Percentiles rank a stretch among this genome's conserved stretches.
Evolutionary conservation across 2,888 invertebrate species (phyloP).

Genomic region (Rosalia funebris): DNA sequence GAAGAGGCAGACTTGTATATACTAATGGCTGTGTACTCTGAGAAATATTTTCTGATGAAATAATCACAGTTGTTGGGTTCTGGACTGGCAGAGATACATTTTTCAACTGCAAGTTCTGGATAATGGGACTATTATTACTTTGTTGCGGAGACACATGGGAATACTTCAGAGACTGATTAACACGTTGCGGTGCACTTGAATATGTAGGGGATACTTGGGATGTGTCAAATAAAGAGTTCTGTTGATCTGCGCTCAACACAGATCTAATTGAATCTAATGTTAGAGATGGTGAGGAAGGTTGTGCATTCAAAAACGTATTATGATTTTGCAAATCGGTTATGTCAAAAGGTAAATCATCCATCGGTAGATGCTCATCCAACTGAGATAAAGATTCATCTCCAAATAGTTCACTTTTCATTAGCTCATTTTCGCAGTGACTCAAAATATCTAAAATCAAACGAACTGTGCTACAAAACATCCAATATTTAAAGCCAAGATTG

Average conservation of each 20-base stretch:
- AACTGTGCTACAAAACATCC: not conserved
- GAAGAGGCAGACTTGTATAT: constrained; percentile 55
- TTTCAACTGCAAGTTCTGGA: constrained; percentile 42
- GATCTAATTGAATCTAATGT: not conserved
- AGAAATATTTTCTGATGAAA: constrained; percentile 49
- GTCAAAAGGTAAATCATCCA: constrained; percentile 65
- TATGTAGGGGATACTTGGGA: constrained; percentile 53
- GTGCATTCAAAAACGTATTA: constrained; percentile 49
- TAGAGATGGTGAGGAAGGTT: constrained; percentile 43
- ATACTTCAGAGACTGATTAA: constrained; percentile 42
- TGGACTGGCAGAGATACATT: constrained; percentile 45
- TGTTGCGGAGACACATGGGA: constrained; percentile 36
- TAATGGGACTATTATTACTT: constrained; percentile 21
- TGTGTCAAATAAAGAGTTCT: constrained; percentile 32
- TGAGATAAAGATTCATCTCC: constrained; percentile 66
- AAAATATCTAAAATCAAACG: constrained; percentile 68
- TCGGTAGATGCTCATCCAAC: constrained; percentile 63
- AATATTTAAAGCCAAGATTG: too few relatives aligned
- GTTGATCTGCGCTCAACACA: too few relatives aligned
- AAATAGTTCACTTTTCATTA: constrained; percentile 69
- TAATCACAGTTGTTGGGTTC: constrained; percentile 54
- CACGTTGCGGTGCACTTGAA: constrained; percentile 23
- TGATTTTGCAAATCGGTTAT: constrained; percentile 58
- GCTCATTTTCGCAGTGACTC: constrained; percentile 74
- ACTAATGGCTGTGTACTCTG: constrained; percentile 54